A percentile compares a stretch with the other conserved stretches of the same genome.
Conservation (phyloP, 2,113 vertebrate genomes). For the Leucopsar rothschildi region DNA sequence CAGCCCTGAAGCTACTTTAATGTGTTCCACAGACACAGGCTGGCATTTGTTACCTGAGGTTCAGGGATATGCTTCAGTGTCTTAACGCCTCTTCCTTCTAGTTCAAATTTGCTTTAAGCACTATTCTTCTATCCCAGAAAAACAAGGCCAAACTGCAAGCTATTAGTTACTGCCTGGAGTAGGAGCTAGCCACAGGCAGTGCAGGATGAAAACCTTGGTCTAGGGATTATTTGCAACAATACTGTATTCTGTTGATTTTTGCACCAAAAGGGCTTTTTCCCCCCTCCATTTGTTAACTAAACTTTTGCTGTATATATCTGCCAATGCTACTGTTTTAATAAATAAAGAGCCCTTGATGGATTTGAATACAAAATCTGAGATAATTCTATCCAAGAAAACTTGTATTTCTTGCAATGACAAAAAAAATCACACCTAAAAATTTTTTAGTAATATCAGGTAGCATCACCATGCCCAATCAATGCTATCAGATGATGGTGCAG, state of each 20-base stretch:
- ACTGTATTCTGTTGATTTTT: neutral
- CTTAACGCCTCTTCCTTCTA: constrained; percentile 1
- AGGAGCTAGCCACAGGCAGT: neutral
- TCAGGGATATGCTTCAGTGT: neutral
- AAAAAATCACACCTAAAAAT: neutral
- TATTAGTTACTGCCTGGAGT: neutral
- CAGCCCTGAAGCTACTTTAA: neutral
- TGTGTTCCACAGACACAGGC: neutral
- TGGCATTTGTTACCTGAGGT: constrained; percentile 24
- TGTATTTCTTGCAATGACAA: neutral
- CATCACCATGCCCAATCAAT: neutral
- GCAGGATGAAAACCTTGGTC: neutral
- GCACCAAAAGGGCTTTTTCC: neutral
- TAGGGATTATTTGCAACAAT: neutral
- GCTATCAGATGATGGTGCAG: neutral
- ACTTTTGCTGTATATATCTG: neutral
- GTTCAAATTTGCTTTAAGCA: neutral
- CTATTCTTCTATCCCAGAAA: neutral
- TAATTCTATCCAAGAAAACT: neutral
- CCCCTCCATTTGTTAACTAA: neutral
- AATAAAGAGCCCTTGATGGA: neutral
- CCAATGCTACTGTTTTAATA: neutral
- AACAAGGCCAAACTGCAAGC: neutral
- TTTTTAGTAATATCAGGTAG: neutral
- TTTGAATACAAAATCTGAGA: neutral